Conservation (phyloP, 1,140 invertebrate species). For the Lepidurus apus region DNA sequence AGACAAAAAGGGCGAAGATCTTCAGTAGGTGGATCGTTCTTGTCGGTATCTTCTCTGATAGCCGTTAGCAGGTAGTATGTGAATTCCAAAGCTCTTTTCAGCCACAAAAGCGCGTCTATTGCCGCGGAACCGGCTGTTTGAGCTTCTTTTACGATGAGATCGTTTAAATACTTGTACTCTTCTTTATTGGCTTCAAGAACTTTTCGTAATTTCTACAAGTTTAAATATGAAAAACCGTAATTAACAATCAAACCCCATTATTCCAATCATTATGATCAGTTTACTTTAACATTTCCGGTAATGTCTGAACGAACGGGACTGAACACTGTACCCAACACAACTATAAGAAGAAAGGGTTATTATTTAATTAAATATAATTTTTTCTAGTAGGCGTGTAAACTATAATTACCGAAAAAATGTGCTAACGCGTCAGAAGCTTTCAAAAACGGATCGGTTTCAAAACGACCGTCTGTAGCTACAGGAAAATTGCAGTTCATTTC, state of each 20-base stretch:
- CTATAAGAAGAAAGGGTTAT: constrained; percentile 44
- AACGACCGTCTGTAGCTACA: constrained; percentile 46
- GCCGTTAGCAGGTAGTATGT: constrained; percentile 54
- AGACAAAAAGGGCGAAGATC: constrained; percentile 53
- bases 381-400: constrained; percentile 18
- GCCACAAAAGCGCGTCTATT: constrained; percentile 59
- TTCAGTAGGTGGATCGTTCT: constrained; percentile 46
- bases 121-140: constrained; percentile 48
- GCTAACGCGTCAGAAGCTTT: constrained; percentile 55
- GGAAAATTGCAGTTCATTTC: constrained; percentile 30
- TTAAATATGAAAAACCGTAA: constrained; percentile 32
- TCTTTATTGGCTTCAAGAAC: constrained; percentile 51
- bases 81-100: constrained; percentile 59
- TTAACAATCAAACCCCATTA: too few relatives aligned
- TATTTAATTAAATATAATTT: constrained; percentile 14
- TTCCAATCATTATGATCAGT: constrained; percentile 27
- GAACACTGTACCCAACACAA: constrained; percentile 64
- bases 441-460: constrained; percentile 57
- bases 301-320: constrained; percentile 65
- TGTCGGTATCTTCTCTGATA: constrained; percentile 49
- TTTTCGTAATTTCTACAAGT: constrained; percentile 54
- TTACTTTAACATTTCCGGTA: constrained; percentile 64
- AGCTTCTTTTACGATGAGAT: constrained; percentile 58
- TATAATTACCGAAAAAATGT: constrained; percentile 54
- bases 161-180: constrained; percentile 56